These are phyloP conservation scores for Sebastes fasciatus DNA, from an alignment of 2,113 vertebrate species.

Conservation along the genomic window DNA sequence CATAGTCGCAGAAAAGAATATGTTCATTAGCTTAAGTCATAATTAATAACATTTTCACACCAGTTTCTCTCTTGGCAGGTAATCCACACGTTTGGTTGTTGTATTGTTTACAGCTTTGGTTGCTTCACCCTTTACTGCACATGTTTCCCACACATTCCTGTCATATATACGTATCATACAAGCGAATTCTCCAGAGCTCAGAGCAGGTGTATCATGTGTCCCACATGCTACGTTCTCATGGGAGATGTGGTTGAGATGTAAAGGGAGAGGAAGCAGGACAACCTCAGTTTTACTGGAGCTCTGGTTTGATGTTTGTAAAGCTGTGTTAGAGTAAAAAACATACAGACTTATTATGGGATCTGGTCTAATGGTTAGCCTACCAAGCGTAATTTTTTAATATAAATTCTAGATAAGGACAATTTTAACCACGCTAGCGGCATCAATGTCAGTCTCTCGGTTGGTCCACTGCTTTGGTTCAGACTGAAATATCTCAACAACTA, in stretches of 20 bases:
- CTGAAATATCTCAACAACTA: neutral
- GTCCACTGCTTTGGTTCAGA: neutral
- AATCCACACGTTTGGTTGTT: neutral
- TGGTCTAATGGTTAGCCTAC: too few relatives aligned
- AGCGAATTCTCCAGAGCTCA: constrained; percentile 25
- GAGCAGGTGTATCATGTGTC: constrained; percentile 64
- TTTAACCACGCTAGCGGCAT: neutral
- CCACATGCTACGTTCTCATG: constrained; percentile 37
- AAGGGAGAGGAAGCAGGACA: neutral
- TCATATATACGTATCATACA: constrained; percentile 1
- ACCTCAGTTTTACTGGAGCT: neutral
- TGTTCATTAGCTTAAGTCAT: neutral
- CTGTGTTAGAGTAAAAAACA: neutral
- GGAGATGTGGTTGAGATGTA: constrained; percentile 22
- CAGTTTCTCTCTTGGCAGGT: constrained; percentile 16
- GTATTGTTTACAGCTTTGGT: constrained; percentile 23
- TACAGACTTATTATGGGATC: neutral
- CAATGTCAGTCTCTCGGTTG: neutral
- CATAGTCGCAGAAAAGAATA: constrained; percentile 7
- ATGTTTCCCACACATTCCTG: constrained; percentile 74
- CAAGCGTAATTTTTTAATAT: too few relatives aligned
- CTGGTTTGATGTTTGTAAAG: neutral
- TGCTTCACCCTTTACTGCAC: neutral
- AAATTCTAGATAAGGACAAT: neutral
- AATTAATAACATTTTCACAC: neutral